phyloP scores from a whole-genome alignment of 2,888 invertebrate species.

The Cataglyphis altisquamis region DNA sequence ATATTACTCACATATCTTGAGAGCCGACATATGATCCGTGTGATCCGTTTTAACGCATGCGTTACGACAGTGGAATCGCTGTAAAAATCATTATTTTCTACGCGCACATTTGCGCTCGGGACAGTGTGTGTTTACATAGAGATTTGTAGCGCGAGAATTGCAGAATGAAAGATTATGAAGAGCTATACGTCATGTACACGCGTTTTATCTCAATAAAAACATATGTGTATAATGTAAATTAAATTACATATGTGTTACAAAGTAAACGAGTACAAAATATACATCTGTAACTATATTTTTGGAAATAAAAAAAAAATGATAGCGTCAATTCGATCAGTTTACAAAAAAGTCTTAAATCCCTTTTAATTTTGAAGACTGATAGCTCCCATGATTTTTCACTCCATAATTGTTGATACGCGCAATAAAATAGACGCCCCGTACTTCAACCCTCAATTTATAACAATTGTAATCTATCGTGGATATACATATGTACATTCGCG shows the following conservation, averaged over 20 bases:
- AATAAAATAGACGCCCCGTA: conserved; percentile 26
- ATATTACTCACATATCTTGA: conserved; percentile 41
- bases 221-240: neutral
- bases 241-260: neutral
- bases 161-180: conserved; percentile 34
- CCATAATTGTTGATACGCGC: conserved; percentile 9
- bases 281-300: neutral
- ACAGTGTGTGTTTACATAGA: conserved; percentile 6
- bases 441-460: conserved; percentile 4
- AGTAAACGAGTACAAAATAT: neutral
- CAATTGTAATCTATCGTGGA: conserved; percentile 11
- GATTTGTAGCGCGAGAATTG: conserved; percentile 35
- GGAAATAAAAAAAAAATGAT: neutral
- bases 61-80: conserved; percentile 24
- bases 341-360: neutral
- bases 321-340: neutral
- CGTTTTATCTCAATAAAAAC: neutral
- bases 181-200: conserved; percentile 16
- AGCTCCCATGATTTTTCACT: conserved; percentile 4
- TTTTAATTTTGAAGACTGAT: neutral
- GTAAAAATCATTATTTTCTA: conserved; percentile 50
- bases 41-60: conserved; percentile 31
- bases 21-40: conserved; percentile 30
- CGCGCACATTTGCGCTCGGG: conserved; percentile 34
- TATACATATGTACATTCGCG: conserved; percentile 28